Evolutionary conservation across 2,797 vertebrate genomes (phyloP), one percentile per base, ranked within the genome.

Genomic region (Knipowitschia caucasica): DNA sequence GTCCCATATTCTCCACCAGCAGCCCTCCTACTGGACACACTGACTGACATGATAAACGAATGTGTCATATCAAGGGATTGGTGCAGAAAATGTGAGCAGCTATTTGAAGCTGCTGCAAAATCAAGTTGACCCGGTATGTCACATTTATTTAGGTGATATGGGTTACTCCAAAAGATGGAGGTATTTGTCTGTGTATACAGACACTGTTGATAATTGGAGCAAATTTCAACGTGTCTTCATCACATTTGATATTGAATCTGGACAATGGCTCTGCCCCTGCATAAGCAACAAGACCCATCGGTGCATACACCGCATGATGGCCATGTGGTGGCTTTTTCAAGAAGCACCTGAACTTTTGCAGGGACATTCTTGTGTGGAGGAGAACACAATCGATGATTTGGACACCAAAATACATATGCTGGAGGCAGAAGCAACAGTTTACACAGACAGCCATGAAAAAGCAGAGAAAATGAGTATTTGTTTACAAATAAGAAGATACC

Each of bases 401-500:
- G 45, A 49, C 6, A 33, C 17, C 0, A 29, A 33, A 31, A 11
- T 49, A 20, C 45, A 40, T 8, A 40, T 40, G 8, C 11, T 18
- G 11, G 38, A 40, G 12, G 18, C 38, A 20, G 18, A 40, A 11
- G 38, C 15, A 6, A 39, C 4, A 20, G 38, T n/a, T n/a, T n/a
- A n/a, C n/a, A n/a, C n/a, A n/a, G n/a, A n/a, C n/a, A n/a, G n/a
- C n/a, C n/a, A n/a, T n/a, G n/a, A n/a, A n/a, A n/a, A n/a, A n/a
- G n/a, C n/a, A n/a, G n/a, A n/a, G n/a, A n/a, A n/a, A n/a, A n/a
- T n/a, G n/a, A n/a, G n/a, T 40, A 9, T 53, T 7, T n/a, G 12
- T 17, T 35, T 7, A 1, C 17, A 1, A 39, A 61, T 7, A 67
- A 61, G 30, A 10, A 4, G 2, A 61, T 61, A 14, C 38, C 64